Evolutionary conservation across 92 coral and sea anemone species (phyloP), one percentile per base, ranked within the genome.

Genomic region (Porites cylindrica): DNA sequence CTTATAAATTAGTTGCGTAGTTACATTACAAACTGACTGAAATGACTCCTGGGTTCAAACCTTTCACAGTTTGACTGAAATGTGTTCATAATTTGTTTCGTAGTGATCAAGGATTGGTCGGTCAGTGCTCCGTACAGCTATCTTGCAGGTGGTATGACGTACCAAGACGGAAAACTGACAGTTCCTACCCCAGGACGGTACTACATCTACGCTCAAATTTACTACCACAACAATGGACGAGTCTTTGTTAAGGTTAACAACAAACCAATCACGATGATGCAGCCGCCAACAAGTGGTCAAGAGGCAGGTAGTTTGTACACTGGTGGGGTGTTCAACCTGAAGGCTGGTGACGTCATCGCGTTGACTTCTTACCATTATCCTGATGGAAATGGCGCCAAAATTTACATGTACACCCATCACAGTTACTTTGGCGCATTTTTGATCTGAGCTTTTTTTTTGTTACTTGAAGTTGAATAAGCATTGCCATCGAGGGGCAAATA

Each of bases 191-290:
- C 24, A 1, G 71, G 71, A 23, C 71, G 47, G 26, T 66, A 66
- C 12, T 66, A 66, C 71, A 66, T 66, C 71, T 66, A 66, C 26
- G 38, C 71, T 11, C 71, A 66, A 66, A 10, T 19, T 21, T 66
- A 66, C 71, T 66, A 66, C 71, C 50, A 19, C 71, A 66, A 66
- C 71, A 66, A 5, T 20, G 26, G 26, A 66, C 20, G 71, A 66
- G 12, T 66, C 13, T 0, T 16, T 26, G 71, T 19, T 10, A 12
- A 10, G 8, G 71, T 66, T 29, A 66, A 66, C 71, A 8, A 66
- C 71, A 66, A 13, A 54, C 3, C 13, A 10, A 54, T 54, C 3
- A 54, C 60, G 11, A 54, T 54, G 60, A 10, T 54, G 10, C 60
- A 54, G 13, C 60, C 60, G 1, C 60, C 2, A 54, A 54, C 0